Percentiles rank a stretch among this genome's conserved stretches.
Evolutionary conservation across 1,140 invertebrate genomes (phyloP).

Genomic region (Drosophila funebris): DNA sequence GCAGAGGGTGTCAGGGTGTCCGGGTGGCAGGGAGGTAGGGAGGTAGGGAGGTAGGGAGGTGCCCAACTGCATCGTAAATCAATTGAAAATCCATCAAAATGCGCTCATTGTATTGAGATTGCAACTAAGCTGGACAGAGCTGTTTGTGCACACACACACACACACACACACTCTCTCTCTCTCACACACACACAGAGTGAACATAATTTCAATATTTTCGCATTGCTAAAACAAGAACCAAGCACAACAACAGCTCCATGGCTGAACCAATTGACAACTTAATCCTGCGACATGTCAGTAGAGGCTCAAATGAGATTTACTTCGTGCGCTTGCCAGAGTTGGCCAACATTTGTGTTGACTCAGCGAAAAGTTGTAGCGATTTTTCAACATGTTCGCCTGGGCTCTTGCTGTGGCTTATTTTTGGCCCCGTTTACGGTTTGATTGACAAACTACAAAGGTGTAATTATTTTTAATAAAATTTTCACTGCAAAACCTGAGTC

Average conservation of each 20-base stretch:
- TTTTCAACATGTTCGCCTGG: conserved; percentile 41
- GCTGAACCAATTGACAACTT: conserved; percentile 74
- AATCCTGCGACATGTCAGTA: conserved; percentile 81
- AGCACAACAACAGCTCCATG: conserved; percentile 14
- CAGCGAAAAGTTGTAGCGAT: conserved; percentile 50
- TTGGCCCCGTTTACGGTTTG: conserved; percentile 55
- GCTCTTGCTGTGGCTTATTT: conserved; percentile 42
- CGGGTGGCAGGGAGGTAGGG: neutral
- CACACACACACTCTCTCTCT: neutral
- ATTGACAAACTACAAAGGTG: conserved; percentile 82
- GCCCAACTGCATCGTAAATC: conserved; percentile 70
- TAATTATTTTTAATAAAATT: conserved; percentile 82
- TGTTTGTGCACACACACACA: neutral
- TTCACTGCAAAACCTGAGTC: conserved; percentile 30
- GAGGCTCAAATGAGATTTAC: conserved; percentile 80
- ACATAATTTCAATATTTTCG: conserved; percentile 78
- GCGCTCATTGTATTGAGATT: conserved; percentile 78
- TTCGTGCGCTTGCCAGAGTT: conserved; percentile 29
- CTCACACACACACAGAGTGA: conserved; percentile 15
- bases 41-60: neutral
- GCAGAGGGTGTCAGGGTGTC: neutral
- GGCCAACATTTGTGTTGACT: conserved; percentile 29
- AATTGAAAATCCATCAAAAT: conserved; percentile 79
- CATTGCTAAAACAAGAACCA: conserved; percentile 50
- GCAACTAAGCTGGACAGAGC: conserved; percentile 63